These are phyloP conservation scores for Astatotilapia flaviijosephi DNA, from an alignment of 2,113 vertebrate species.

Conservation along the genomic window DNA sequence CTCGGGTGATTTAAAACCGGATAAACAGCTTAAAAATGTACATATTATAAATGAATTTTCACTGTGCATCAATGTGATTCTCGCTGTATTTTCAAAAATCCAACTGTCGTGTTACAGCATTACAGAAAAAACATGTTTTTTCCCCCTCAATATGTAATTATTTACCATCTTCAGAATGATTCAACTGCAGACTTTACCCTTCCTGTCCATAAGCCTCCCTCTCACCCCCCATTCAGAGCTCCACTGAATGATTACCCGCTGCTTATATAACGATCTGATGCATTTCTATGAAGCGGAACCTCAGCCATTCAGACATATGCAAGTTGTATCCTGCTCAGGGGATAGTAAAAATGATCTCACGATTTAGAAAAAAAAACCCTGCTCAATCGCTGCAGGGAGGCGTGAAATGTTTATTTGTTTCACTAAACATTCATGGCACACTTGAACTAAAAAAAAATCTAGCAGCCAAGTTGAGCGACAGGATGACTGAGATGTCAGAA, in stretches of 20 bases:
- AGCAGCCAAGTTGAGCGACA: background rate
- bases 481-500: background rate
- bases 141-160: background rate
- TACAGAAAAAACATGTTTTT: background rate
- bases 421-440: background rate
- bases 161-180: background rate
- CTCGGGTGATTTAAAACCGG: background rate
- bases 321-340: background rate
- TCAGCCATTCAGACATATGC: background rate
- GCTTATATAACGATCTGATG: slow-evolving; percentile 27
- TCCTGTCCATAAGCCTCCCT: background rate
- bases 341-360: background rate
- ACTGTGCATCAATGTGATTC: background rate
- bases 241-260: slow-evolving; percentile 42
- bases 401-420: background rate
- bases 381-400: background rate
- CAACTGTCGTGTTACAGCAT: background rate
- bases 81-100: background rate
- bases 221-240: background rate
- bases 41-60: background rate
- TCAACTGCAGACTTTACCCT: slow-evolving; percentile 24
- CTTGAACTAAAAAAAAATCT: background rate
- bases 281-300: background rate
- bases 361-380: fast-evolving
- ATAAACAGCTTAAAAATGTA: background rate